Evolutionary conservation across 2,113 vertebrate species (phyloP), one percentile per base, ranked within the genome.

Genomic region (Platichthys flesus): DNA sequence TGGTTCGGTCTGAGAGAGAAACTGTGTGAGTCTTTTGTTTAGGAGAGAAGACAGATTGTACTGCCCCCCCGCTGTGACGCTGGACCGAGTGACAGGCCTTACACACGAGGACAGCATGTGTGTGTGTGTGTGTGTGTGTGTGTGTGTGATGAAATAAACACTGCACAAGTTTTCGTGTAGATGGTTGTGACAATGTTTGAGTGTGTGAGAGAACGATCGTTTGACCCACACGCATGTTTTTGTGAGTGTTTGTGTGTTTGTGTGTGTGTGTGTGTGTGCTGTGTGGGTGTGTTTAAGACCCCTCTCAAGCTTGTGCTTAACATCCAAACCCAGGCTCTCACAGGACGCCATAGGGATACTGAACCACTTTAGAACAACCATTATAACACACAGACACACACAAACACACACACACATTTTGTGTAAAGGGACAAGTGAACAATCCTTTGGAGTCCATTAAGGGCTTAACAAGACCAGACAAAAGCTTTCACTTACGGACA

Each of bases 401-500:
- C 60, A 69, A 67, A 10, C 81, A 67, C 59, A 56, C 65, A 67
- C 24, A 67, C 49, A 64, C 65, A 61, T 58, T 47, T 3, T 13
- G 45, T 62, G 68, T 60, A 68, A 24, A 69, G 77, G 47, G 70
- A 72, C 26, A 14, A 77, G 55, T 59, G 58, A 71, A 69, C 62
- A 26, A 61, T 52, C 31, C 24, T 47, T 77, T 67, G 67, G 55
- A 79, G 74, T 85, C 77, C 89, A 91, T 89, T 88, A 89, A 86
- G 14, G 57, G 79, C 65, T 91, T 79, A 86, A 77, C 60, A 68
- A 68, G 49, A 71, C 71, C 80, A 88, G 81, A 83, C 81, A 86
- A 78, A 83, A 80, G 82, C 85, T 83, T 89, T 91, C 42, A 90
- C 78, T 87, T 84, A 78, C 42, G 81, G 69, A 85, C 84, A 75